Evolutionary conservation across 2,113 vertebrate genomes (phyloP).

Genomic region (Odocoileus hemionus): DNA sequence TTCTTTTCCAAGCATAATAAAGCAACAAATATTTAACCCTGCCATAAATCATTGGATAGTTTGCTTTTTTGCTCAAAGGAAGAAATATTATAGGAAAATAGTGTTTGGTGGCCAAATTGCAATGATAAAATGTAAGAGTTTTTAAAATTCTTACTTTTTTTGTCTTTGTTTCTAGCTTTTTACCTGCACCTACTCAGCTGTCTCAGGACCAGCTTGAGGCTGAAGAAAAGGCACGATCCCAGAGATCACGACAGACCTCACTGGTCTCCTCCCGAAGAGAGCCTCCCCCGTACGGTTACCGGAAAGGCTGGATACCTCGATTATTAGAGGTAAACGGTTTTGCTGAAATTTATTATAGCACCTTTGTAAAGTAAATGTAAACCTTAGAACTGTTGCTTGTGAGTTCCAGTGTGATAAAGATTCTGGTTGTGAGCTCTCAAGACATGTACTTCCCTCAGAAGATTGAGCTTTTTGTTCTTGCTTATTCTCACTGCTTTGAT

Average conservation of each 20-base stretch:
- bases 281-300: constrained; percentile 90
- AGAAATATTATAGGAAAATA: neutral
- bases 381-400: neutral
- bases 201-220: constrained; percentile 98
- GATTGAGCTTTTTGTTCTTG: neutral
- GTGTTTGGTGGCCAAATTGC: neutral
- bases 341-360: neutral
- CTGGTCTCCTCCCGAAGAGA: constrained; percentile 92
- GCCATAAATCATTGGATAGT: neutral
- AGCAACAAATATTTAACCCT: neutral
- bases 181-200: constrained; percentile 95
- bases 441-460: neutral
- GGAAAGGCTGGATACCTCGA: constrained; percentile 95
- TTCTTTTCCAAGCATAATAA: constrained; percentile 4
- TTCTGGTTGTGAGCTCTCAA: neutral
- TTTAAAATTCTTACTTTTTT: constrained; percentile 11
- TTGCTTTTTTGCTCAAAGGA: neutral
- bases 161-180: constrained; percentile 83
- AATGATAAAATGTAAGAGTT: neutral
- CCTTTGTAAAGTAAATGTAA: constrained; percentile 24
- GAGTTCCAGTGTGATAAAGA: neutral
- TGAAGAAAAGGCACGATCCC: constrained; percentile 90
- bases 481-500: neutral
- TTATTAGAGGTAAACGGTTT: constrained; percentile 84
- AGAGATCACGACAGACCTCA: constrained; percentile 90